These are phyloP conservation scores for Trichacis sp. DNA, from an alignment of 2,888 invertebrate genomes.

Conservation along the genomic window DNA sequence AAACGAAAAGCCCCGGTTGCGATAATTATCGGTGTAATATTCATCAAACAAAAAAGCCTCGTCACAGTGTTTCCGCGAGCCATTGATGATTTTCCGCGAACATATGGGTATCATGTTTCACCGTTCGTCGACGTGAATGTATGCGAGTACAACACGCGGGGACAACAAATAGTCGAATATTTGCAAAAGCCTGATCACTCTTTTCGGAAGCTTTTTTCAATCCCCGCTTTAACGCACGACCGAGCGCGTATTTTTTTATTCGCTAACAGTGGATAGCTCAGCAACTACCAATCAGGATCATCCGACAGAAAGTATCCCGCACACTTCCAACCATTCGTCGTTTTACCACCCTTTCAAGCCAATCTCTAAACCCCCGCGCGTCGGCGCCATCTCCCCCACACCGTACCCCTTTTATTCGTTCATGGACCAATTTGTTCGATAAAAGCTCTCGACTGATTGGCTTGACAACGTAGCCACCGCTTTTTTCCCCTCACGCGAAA, in stretches of 20 bases:
- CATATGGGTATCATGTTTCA: too few relatives aligned
- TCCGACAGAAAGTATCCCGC: conserved; percentile 62
- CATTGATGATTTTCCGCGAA: too few relatives aligned
- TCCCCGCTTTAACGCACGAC: conserved; percentile 24
- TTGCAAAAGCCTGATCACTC: conserved; percentile 18
- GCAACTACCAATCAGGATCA: conserved; percentile 68
- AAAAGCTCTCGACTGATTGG: conserved; percentile 65
- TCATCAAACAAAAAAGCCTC: too few relatives aligned
- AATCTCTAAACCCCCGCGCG: conserved; percentile 23
- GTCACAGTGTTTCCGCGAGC: too few relatives aligned
- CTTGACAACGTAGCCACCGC: conserved; percentile 59
- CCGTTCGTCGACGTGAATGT: too few relatives aligned
- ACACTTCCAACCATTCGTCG: conserved; percentile 45
- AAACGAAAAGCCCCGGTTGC: too few relatives aligned
- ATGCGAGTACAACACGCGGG: too few relatives aligned
- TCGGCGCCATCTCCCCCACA: conserved; percentile 30
- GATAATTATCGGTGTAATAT: too few relatives aligned
- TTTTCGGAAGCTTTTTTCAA: conserved; percentile 30
- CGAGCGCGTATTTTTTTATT: conserved; percentile 39
- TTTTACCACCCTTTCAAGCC: conserved; percentile 38
- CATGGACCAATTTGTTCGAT: conserved; percentile 64
- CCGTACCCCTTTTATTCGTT: conserved; percentile 51
- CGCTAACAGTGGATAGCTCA: conserved; percentile 59
- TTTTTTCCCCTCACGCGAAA: conserved; percentile 54
- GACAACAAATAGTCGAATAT: conserved; percentile 24